Conservation (phyloP, 2,888 invertebrate species). For the Ophioninae sp. region DNA sequence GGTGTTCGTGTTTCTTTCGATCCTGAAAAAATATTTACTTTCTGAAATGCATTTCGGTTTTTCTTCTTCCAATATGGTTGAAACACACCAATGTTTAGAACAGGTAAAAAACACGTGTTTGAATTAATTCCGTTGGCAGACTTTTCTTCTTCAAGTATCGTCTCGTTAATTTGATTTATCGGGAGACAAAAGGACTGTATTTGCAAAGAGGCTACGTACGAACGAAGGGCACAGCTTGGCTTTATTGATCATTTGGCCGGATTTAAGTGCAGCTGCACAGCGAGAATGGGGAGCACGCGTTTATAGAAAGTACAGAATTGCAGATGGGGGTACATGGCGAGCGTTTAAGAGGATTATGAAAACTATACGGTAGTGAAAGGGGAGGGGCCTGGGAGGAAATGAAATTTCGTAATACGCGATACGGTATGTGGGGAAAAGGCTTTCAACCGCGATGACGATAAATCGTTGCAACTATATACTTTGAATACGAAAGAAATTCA, state of each 20-base stretch:
- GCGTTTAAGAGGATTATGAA: slow-evolving; percentile 67
- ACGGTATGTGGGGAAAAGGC: slow-evolving; percentile 27
- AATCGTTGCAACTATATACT: slow-evolving; percentile 31
- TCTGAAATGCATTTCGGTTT: background rate
- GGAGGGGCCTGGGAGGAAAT: slow-evolving; percentile 23
- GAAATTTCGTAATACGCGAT: slow-evolving; percentile 45
- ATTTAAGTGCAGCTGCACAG: slow-evolving; percentile 63
- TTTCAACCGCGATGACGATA: slow-evolving; percentile 44
- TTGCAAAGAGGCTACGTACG: slow-evolving; percentile 48
- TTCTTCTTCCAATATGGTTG: background rate
- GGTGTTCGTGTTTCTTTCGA: background rate
- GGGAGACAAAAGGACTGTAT: slow-evolving; percentile 43
- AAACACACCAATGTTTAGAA: background rate
- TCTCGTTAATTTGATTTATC: slow-evolving; percentile 56
- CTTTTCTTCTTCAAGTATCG: slow-evolving; percentile 21
- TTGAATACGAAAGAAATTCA: slow-evolving; percentile 22
- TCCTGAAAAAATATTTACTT: background rate
- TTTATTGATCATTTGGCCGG: slow-evolving; percentile 65
- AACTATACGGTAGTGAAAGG: slow-evolving; percentile 43
- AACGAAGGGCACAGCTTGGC: slow-evolving; percentile 21
- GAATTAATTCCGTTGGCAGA: background rate
- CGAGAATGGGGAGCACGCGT: slow-evolving; percentile 37
- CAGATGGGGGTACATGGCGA: slow-evolving; percentile 54
- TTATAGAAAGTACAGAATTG: slow-evolving; percentile 40
- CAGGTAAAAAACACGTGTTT: background rate